A percentile compares a stretch with the other conserved stretches of the same genome.
Evolutionary conservation across 2,888 invertebrate species (phyloP).

Genomic region (Phymatocera aterrima): DNA sequence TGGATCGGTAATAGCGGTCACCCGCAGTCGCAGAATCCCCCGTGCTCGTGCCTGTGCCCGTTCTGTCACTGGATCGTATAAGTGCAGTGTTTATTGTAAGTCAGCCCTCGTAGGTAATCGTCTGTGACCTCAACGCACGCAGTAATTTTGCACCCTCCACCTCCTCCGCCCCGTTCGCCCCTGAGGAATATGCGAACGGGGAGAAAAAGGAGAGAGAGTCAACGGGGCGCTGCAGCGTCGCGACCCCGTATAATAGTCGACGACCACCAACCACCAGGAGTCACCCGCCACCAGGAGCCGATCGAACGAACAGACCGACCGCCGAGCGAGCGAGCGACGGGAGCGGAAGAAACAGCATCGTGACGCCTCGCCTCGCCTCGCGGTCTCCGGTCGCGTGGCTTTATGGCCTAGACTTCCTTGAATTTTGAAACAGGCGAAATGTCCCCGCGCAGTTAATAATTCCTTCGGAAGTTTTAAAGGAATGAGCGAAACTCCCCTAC

Average conservation of each 20-base stretch:
- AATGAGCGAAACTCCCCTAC: conserved; percentile 46
- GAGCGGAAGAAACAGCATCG: conserved; percentile 67
- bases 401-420: conserved; percentile 58
- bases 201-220: conserved; percentile 20
- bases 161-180: conserved; percentile 47
- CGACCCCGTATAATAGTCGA: conserved; percentile 45
- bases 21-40: conserved; percentile 66
- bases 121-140: conserved; percentile 62
- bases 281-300: conserved; percentile 45
- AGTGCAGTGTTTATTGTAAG: conserved; percentile 46
- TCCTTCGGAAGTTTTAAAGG: conserved; percentile 43
- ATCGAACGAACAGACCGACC: no score
- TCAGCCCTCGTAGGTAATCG: conserved; percentile 67
- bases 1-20: conserved; percentile 73
- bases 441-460: conserved; percentile 39
- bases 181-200: conserved; percentile 11
- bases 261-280: no score
- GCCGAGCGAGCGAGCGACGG: no score
- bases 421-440: conserved; percentile 37
- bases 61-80: conserved; percentile 16
- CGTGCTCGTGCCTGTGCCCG: conserved; percentile 35
- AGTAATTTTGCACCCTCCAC: conserved; percentile 36
- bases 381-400: conserved; percentile 74
- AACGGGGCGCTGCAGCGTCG: conserved; percentile 26
- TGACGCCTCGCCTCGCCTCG: conserved; percentile 71